Evolutionary conservation across 1,140 invertebrate species (phyloP).

Genomic region (Hypsibius dujardini): DNA sequence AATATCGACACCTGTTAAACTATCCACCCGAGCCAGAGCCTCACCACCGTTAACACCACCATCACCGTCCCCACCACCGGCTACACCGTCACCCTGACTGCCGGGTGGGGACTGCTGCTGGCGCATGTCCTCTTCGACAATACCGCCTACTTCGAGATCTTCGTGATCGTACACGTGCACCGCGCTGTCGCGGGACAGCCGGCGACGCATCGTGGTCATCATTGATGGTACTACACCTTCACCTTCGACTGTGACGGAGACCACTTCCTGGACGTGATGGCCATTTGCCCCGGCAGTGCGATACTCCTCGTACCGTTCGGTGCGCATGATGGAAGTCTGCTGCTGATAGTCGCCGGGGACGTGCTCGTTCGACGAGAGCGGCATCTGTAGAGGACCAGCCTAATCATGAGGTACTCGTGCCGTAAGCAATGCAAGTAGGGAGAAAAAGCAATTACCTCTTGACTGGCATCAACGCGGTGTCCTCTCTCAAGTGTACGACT

Average conservation of each 20-base stretch:
- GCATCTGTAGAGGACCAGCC: neutral
- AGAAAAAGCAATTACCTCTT: neutral
- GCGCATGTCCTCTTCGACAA: neutral
- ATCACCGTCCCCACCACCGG: too few relatives aligned
- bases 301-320: neutral
- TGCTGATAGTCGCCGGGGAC: neutral
- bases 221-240: neutral
- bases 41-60: neutral
- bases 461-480: neutral
- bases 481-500: conserved; percentile 3
- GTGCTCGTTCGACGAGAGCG: neutral
- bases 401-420: neutral
- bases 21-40: conserved; percentile 13
- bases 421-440: too few relatives aligned
- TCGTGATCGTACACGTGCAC: neutral
- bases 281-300: neutral
- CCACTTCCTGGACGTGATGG: neutral
- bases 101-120: neutral
- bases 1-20: conserved; percentile 11
- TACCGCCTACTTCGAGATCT: neutral
- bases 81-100: too few relatives aligned
- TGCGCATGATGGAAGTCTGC: neutral
- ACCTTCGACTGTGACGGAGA: conserved; percentile 11
- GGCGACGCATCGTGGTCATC: neutral
- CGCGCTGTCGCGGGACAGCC: conserved; percentile 7